phyloP scores from a whole-genome alignment of 1,140 invertebrate genomes.

The Oreohelix idahoensis region DNA sequence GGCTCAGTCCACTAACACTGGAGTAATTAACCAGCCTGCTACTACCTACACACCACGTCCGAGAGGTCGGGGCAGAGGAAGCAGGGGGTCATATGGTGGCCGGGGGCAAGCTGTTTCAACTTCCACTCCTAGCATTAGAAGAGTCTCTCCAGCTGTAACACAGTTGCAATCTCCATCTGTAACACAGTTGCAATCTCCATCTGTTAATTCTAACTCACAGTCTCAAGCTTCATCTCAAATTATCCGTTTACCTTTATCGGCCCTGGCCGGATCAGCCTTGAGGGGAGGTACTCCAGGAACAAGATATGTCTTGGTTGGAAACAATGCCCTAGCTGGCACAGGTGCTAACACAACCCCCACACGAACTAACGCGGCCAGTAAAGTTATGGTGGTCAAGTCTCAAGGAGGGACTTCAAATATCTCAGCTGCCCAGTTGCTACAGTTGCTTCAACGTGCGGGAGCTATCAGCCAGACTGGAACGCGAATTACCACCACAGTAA shows the following conservation, averaged over 20 bases:
- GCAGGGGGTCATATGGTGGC: neutral
- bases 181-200: neutral
- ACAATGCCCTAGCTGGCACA: neutral
- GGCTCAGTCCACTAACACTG: neutral
- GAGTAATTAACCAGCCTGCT: neutral
- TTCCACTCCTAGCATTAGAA: neutral
- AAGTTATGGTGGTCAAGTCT: slow-evolving; percentile 31
- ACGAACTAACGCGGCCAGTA: neutral
- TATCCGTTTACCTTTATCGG: slow-evolving; percentile 32
- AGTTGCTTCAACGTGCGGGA: slow-evolving; percentile 34
- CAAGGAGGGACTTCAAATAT: slow-evolving; percentile 26
- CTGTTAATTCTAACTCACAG: neutral
- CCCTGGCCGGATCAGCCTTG: neutral
- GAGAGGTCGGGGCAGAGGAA: slow-evolving; percentile 28
- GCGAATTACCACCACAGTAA: slow-evolving; percentile 27
- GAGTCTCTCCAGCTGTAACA: neutral
- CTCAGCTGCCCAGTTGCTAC: slow-evolving; percentile 19
- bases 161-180: slow-evolving; percentile 3
- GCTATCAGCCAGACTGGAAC: slow-evolving; percentile 19
- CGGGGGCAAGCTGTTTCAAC: neutral
- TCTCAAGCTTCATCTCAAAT: slow-evolving; percentile 15
- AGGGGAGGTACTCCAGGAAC: slow-evolving; percentile 1
- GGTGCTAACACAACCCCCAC: neutral
- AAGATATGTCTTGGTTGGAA: slow-evolving; percentile 4
- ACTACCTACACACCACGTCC: slow-evolving; percentile 29